Evolutionary conservation across 2,113 vertebrate genomes (phyloP).

Genomic region (Peromyscus californicus): DNA sequence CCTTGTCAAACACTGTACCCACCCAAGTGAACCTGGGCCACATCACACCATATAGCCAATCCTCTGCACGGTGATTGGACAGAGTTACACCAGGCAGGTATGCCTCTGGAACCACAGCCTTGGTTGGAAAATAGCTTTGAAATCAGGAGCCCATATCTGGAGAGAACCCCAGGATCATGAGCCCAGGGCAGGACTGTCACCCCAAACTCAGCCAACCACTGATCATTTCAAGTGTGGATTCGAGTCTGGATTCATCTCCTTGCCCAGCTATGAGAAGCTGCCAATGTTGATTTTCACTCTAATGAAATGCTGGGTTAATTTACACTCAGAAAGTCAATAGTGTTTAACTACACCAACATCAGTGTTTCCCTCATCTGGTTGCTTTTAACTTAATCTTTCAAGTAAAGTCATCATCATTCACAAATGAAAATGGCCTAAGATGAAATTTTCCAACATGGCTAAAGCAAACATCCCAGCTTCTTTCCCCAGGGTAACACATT

Average conservation of each 20-base stretch:
- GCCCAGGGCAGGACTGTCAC: not conserved
- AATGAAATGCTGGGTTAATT: not conserved
- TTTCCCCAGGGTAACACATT: not conserved
- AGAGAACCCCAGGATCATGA: not conserved
- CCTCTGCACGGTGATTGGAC: not conserved
- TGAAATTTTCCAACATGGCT: not conserved
- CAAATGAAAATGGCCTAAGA: not conserved
- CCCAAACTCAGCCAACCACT: not conserved
- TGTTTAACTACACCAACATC: not conserved
- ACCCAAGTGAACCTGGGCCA: accelerated
- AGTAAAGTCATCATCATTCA: not conserved
- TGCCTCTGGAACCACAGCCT: accelerated
- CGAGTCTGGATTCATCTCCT: not conserved
- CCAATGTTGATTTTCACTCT: no score
- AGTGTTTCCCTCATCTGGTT: not conserved
- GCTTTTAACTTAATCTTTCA: not conserved
- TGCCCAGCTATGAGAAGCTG: not conserved
- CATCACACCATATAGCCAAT: accelerated
- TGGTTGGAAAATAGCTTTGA: not conserved
- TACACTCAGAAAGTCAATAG: not conserved
- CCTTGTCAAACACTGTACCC: not conserved
- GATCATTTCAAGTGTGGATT: not conserved
- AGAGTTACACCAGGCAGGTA: not conserved
- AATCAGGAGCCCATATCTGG: not conserved
- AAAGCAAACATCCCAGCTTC: no score